Conservation (phyloP, 2,888 invertebrate species). For the Hipparchia semele region DNA sequence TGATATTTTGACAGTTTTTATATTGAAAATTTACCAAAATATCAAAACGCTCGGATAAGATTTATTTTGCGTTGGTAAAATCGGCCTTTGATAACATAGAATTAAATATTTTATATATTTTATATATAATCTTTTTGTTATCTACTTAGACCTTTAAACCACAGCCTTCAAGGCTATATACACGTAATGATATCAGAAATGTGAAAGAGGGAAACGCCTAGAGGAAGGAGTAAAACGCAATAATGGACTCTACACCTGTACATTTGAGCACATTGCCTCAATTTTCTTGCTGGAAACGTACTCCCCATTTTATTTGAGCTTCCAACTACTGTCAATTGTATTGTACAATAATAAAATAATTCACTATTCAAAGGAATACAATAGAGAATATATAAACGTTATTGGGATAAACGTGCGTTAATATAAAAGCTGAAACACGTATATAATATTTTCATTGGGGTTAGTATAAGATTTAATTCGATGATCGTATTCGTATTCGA, state of each 20-base stretch:
- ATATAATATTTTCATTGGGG: too few species aligned
- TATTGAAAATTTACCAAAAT: too few species aligned
- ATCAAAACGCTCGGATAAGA: too few species aligned
- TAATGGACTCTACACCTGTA: constrained; percentile 61
- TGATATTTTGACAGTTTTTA: too few species aligned
- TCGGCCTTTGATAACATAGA: constrained; percentile 36
- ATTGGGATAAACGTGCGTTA: too few species aligned
- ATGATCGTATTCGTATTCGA: too few species aligned
- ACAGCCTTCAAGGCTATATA: constrained; percentile 72
- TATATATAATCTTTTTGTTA: constrained; percentile 35
- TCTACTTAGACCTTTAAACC: constrained; percentile 56
- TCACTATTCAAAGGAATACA: not conserved
- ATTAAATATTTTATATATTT: constrained; percentile 21
- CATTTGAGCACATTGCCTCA: constrained; percentile 69
- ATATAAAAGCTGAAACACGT: too few species aligned
- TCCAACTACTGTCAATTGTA: constrained; percentile 11
- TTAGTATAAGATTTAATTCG: too few species aligned
- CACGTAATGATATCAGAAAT: constrained; percentile 39
- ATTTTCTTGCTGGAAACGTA: constrained; percentile 37
- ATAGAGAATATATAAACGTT: too few species aligned
- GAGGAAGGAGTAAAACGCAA: constrained; percentile 53
- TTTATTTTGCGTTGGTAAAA: not conserved
- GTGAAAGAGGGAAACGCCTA: constrained; percentile 54
- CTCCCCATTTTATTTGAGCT: constrained; percentile 4
- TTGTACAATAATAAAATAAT: not conserved